These are phyloP conservation scores for Rhyacophila evoluta DNA, from an alignment of 2,888 invertebrate genomes.

Conservation along the genomic window DNA sequence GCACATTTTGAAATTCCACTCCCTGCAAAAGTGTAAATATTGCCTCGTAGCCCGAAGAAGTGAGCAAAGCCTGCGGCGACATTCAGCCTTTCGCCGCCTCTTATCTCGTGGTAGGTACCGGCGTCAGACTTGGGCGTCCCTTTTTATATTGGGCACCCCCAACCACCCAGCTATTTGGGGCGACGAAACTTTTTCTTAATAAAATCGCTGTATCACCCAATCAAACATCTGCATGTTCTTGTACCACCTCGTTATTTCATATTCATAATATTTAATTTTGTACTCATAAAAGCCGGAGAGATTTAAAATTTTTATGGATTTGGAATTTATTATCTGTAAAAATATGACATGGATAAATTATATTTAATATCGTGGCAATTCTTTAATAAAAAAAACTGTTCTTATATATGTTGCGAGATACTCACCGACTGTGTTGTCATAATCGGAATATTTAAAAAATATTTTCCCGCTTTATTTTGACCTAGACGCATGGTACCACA, in stretches of 20 bases:
- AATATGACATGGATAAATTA: no score
- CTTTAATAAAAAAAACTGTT: no score
- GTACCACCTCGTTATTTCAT: background rate
- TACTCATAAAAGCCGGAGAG: no score
- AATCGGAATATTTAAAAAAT: no score
- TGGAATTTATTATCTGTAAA: no score
- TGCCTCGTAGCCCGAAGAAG: background rate
- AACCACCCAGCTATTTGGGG: no score
- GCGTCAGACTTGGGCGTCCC: background rate
- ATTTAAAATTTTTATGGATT: no score
- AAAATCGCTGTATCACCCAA: background rate
- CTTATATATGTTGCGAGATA: no score
- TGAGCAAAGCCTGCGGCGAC: background rate
- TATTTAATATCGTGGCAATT: no score
- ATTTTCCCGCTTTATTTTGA: no score
- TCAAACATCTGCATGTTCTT: background rate
- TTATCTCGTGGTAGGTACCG: background rate
- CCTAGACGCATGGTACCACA: background rate
- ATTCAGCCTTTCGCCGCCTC: constrained; percentile 8
- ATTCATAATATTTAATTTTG: no score
- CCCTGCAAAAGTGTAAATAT: background rate
- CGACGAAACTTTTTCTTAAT: background rate
- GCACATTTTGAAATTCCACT: background rate
- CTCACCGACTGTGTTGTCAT: no score
- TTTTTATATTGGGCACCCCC: background rate